Base-by-base conservation (phyloP, 2,113 vertebrate genomes). In the Dasyprocta punctata region DNA sequence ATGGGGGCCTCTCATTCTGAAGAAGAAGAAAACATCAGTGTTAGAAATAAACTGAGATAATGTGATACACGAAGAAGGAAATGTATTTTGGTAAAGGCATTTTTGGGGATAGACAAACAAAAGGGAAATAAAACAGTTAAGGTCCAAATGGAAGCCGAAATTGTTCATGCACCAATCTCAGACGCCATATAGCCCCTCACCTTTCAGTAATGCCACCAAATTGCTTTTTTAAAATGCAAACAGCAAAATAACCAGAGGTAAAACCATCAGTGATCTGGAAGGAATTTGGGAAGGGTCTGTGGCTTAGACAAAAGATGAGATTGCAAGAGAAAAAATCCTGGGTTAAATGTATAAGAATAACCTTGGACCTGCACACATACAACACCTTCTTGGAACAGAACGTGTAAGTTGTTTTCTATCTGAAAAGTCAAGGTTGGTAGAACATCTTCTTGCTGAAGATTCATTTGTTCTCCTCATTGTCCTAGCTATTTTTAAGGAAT, bases 41-140 rank as follows among this genome's bases (percentile, higher is more conserved):
- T 86, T 86, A 84, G 44, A 92, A 90, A 90, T 77, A 88, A 96
- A 95, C 95, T 95, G 3, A 95, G 26, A 87, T 80, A 84, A 87
- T 86, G 63, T 1, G 77, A 10, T 67, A 88, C n/a, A 86, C 80
- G 85, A 47, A 54, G 58, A 38, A 49, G 47, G 7, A 12, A 13
- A 63, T 41, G 49, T 67, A 19, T 78, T 95, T 91, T 96, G 93
- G 33, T 96, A 67, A 84, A 19, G 71, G 67, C 92, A 13, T 96
- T 56, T 28, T 26, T 92, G 33, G 86, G 49, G 71, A 89, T 2
- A 89, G 7, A 80, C 33, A 93, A 93, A 75, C 7, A 38, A 92
- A 89, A 69, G 36, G 28, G 58, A 92, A 63, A 77, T n/a, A 90
- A 94, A 93, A 71, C 14, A 95, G 82, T 90, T 75, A 61, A 95